Evolutionary conservation across 92 coral and sea anemone species (phyloP).

Genomic region (Parazoanthus atlanticus): DNA sequence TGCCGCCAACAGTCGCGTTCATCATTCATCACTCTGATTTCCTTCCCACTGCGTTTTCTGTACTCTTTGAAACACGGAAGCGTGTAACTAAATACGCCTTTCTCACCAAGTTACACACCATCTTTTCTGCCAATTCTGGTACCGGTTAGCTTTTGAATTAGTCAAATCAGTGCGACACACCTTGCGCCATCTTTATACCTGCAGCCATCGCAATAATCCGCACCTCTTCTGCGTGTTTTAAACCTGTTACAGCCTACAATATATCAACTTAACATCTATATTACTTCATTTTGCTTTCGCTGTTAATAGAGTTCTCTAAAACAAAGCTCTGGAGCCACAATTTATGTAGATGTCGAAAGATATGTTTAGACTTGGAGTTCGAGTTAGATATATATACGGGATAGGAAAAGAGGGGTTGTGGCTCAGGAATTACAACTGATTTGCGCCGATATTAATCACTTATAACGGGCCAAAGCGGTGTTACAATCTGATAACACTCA

Average conservation of each 20-base stretch:
- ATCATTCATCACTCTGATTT: neutral
- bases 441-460: neutral
- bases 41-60: neutral
- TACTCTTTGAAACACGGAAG: conserved; percentile 27
- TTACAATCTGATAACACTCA: neutral
- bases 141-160: neutral
- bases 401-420: neutral
- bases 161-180: conserved; percentile 4
- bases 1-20: neutral
- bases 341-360: neutral
- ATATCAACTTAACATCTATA: neutral
- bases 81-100: neutral
- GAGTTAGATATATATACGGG: no score
- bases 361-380: no score
- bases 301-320: neutral
- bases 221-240: neutral
- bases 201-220: neutral
- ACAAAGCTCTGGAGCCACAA: neutral
- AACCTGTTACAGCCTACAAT: neutral
- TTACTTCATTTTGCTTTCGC: neutral
- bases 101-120: neutral
- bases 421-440: neutral
- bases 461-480: conserved; percentile 18
- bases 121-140: neutral
- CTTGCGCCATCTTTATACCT: neutral